Base-by-base conservation (phyloP, 2,888 invertebrate genomes). In the Agelastica alni region DNA sequence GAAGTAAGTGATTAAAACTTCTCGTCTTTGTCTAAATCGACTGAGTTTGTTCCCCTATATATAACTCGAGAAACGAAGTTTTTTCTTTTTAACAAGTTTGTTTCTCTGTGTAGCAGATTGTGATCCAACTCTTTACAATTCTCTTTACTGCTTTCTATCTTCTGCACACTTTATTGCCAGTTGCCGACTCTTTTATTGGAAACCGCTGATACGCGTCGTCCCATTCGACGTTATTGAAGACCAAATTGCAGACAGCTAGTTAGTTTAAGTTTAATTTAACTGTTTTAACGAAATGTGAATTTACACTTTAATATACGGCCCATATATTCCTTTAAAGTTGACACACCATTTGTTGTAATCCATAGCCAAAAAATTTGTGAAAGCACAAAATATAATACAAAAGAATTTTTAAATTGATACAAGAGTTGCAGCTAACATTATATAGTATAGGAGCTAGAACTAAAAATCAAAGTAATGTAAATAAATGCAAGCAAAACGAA, bases 141-240 rank as follows among this genome's bases (percentile, higher is more conserved):
- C 37, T 18, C 18, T 18, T 12, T 12, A 7, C 20, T 9, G 7
- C 4, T 20, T 20, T 7, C 6, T 20, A 9, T 2, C 17, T 7
- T 12, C 42, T 3, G 14, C 37, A 18, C 12, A 18, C 18, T 39
- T 39, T 39, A 39, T 18, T 46, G 36, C 28, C 28, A 46, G 46
- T 46, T 46, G 26, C 36, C 36, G 37, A 46, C 45, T 52, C 32
- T 39, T 20, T 20, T 46, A 41, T 46, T 41, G 39, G 22, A 46
- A 39, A 52, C 31, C 45, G 31, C 45, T 41, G 26, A 18, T 22
- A 41, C 26, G 37, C 13, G 17, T 45, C 32, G 44, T 45, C 41
- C 45, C 26, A 52, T 39, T 44, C 45, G 41, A 46, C 36, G 36
- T 52, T 46, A 52, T 52, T 13, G 45, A 10, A 26, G 31, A 45